A percentile compares a stretch with the other conserved stretches of the same genome.
phyloP scores from a whole-genome alignment of 2,797 vertebrate genomes.

The Pangasius macronema region DNA sequence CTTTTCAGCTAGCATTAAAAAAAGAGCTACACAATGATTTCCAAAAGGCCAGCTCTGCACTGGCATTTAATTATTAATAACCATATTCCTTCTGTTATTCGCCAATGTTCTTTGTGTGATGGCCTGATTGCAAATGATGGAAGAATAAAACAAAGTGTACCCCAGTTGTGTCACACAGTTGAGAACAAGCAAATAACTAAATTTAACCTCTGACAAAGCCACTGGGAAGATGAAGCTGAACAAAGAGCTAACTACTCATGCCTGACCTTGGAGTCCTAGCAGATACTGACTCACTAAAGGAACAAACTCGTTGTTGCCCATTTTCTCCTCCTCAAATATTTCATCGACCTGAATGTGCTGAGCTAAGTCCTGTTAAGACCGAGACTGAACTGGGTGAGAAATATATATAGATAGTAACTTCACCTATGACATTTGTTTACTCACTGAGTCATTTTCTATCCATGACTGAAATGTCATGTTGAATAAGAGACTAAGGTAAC shows the following conservation, averaged over 20 bases:
- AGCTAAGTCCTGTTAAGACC: background rate
- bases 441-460: slow-evolving; percentile 24
- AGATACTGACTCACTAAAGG: slow-evolving; percentile 26
- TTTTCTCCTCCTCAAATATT: slow-evolving; percentile 10
- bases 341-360: background rate
- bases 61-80: slow-evolving; percentile 55
- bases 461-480: slow-evolving; percentile 24
- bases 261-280: slow-evolving; percentile 35
- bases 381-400: background rate
- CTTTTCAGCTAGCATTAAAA: slow-evolving; percentile 27
- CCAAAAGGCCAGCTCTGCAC: slow-evolving; percentile 32
- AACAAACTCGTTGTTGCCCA: background rate
- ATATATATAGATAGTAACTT: slow-evolving; percentile 27
- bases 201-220: background rate
- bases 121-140: background rate
- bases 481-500: slow-evolving; percentile 27
- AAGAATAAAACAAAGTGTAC: background rate
- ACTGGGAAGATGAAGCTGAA: slow-evolving; percentile 23
- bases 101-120: slow-evolving; percentile 33
- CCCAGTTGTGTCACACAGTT: background rate
- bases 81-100: slow-evolving; percentile 48
- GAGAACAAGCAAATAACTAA: no score
- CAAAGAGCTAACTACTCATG: slow-evolving; percentile 24
- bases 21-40: slow-evolving; percentile 29
- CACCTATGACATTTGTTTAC: slow-evolving; percentile 19